These are phyloP conservation scores for Petromus typicus DNA, from an alignment of 2,113 vertebrate genomes.

Conservation along the genomic window DNA sequence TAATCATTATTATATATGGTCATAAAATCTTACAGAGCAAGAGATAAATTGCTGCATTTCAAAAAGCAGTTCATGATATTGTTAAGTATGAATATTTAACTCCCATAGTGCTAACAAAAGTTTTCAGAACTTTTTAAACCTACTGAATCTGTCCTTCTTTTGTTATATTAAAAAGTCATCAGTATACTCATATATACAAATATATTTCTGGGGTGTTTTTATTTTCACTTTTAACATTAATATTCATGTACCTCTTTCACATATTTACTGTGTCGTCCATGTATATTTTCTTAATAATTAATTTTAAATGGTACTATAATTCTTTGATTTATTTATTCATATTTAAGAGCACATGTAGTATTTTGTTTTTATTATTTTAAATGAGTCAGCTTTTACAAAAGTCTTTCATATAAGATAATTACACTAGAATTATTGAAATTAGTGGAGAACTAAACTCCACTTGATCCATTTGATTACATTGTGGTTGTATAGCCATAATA, in stretches of 20 bases:
- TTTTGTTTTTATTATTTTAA: constrained; percentile 32
- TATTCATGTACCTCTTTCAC: not conserved
- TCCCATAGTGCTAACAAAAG: not conserved
- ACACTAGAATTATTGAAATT: not conserved
- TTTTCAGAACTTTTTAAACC: not conserved
- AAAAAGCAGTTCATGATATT: not conserved
- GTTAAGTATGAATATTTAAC: constrained; percentile 56
- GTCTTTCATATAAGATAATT: not conserved
- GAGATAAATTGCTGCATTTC: constrained; percentile 57
- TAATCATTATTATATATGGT: constrained; percentile 54
- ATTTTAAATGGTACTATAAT: not conserved
- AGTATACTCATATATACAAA: not conserved
- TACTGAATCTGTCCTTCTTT: not conserved
- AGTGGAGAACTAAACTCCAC: not conserved
- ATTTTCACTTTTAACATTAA: constrained; percentile 10
- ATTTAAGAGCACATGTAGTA: not conserved
- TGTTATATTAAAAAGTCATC: not conserved
- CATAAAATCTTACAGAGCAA: constrained; percentile 57
- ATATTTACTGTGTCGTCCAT: not conserved
- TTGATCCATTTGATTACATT: not conserved
- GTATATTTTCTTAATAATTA: not conserved
- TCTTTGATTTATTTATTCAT: not conserved
- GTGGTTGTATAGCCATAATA: not conserved
- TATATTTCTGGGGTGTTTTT: not conserved
- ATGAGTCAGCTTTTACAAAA: not conserved